Conservation (phyloP, 2,113 vertebrate genomes). For the Marmota flaviventris region DNA sequence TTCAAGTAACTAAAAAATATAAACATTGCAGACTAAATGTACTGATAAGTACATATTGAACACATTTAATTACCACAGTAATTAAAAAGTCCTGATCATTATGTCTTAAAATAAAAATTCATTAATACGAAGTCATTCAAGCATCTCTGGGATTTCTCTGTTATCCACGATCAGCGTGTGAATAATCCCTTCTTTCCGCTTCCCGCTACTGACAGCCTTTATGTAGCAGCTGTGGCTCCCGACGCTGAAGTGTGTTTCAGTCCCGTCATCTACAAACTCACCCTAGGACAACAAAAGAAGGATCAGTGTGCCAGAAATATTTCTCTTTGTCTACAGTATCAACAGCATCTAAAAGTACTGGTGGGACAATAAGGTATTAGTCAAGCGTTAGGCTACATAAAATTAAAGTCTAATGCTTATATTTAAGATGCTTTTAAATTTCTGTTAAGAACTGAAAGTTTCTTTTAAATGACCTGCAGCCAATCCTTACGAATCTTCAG, state of each 20-base stretch:
- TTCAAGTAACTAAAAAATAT: conserved; percentile 84
- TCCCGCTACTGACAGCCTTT: conserved; percentile 99
- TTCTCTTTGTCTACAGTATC: background rate
- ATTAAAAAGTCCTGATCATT: conserved; percentile 81
- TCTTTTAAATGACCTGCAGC: background rate
- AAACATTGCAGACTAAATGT: conserved; percentile 81
- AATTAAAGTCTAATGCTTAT: background rate
- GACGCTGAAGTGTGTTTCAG: conserved; percentile 97
- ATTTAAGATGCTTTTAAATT: background rate
- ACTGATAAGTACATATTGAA: conserved; percentile 81
- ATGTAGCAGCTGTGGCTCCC: conserved; percentile 95
- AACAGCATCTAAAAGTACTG: background rate
- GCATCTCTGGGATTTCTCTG: conserved; percentile 92
- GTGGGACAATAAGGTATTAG: background rate
- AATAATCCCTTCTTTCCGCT: conserved; percentile 96
- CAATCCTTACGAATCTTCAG: background rate
- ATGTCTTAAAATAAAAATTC: conserved; percentile 67
- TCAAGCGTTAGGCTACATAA: background rate
- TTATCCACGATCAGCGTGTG: conserved; percentile 96
- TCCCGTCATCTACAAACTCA: conserved; percentile 99
- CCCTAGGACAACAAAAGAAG: conserved; percentile 88
- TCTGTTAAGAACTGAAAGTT: background rate
- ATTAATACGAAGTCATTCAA: conserved; percentile 87
- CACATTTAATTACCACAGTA: conserved; percentile 84
- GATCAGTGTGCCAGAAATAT: conserved; percentile 8